phyloP scores from a whole-genome alignment of 2,113 vertebrate genomes.

The Paradoxurus hermaphroditus region DNA sequence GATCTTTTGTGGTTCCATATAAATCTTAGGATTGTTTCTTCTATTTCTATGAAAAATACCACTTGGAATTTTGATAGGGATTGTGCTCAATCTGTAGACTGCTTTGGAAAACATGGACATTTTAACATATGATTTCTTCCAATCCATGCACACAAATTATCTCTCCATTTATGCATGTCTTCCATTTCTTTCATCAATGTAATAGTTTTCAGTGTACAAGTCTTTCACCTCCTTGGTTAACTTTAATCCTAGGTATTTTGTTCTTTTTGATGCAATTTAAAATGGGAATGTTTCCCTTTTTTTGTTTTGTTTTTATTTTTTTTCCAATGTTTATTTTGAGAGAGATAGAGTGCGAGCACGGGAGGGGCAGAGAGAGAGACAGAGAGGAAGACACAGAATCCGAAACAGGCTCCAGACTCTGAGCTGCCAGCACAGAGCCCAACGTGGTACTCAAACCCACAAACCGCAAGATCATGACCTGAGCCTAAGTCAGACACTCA shows the following conservation, averaged over 20 bases:
- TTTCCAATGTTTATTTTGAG: no score
- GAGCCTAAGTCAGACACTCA: no score
- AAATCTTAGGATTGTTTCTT: background rate
- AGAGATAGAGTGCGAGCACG: no score
- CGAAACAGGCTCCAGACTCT: no score
- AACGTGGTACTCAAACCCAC: no score
- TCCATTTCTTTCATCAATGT: background rate
- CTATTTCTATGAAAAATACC: background rate
- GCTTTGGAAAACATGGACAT: background rate
- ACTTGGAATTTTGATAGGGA: background rate
- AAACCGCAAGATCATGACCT: no score
- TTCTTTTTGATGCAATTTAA: background rate
- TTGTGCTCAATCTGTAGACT: background rate
- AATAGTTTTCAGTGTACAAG: background rate
- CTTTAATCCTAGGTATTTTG: background rate
- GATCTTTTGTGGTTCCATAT: background rate
- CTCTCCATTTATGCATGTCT: background rate
- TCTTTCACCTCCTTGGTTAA: background rate
- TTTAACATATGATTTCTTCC: background rate
- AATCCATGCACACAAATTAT: background rate
- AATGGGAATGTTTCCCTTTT: background rate
- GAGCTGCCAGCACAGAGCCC: no score
- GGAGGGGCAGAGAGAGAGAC: no score
- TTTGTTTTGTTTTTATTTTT: no score
- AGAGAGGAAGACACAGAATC: no score